These are phyloP conservation scores for Coreius guichenoti DNA, from an alignment of 2,797 vertebrate genomes.

Conservation along the genomic window DNA sequence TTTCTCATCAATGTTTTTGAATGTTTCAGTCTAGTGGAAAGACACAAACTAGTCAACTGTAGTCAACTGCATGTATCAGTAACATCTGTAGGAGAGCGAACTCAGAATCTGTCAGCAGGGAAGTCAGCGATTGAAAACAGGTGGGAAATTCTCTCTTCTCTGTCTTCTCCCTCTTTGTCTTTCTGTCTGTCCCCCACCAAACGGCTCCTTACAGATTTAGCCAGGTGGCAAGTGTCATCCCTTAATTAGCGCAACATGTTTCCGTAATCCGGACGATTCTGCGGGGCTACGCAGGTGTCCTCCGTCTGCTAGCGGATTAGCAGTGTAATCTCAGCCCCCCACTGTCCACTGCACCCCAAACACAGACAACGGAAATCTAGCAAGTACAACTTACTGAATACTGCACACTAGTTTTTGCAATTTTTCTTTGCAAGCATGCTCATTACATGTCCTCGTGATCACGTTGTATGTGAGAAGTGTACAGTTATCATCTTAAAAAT, in stretches of 20 bases:
- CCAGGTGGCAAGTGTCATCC: conserved; percentile 57
- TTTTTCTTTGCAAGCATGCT: neutral
- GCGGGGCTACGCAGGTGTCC: conserved; percentile 79
- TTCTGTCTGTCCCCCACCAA: neutral
- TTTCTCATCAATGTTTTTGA: neutral
- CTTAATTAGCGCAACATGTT: conserved; percentile 75
- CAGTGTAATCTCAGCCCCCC: conserved; percentile 75
- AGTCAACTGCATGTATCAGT: neutral
- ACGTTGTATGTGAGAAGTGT: neutral
- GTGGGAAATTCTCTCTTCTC: neutral
- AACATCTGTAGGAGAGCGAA: neutral
- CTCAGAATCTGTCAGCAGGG: neutral
- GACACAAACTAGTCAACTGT: neutral
- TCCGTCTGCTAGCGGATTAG: conserved; percentile 81
- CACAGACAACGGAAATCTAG: neutral
- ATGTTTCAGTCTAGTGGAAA: neutral
- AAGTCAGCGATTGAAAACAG: conserved; percentile 26
- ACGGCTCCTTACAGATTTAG: conserved; percentile 28
- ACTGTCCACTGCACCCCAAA: conserved; percentile 54
- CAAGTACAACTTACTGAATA: neutral
- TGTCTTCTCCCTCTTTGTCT: conserved; percentile 23
- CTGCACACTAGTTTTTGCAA: neutral
- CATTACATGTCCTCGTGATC: neutral
- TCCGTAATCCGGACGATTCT: conserved; percentile 75
- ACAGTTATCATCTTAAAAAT: neutral